phyloP scores from a whole-genome alignment of 1,140 invertebrate genomes.

The Ericerus pela region DNA sequence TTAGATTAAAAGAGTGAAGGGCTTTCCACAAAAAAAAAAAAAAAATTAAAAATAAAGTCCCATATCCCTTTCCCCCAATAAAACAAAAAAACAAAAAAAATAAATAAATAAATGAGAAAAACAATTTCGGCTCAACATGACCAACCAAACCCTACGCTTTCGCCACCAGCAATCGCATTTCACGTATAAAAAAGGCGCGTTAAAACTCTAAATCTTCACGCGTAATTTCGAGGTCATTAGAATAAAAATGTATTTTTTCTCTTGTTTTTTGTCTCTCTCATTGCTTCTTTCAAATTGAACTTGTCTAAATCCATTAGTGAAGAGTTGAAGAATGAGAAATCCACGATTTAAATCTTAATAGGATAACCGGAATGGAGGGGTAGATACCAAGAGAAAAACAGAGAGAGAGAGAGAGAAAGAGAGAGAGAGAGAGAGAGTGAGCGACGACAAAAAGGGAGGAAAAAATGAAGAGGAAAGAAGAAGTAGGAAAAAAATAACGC shows the following conservation, averaged over 20 bases:
- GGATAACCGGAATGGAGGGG: constrained; percentile 2
- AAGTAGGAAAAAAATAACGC: neutral
- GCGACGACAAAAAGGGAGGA: neutral
- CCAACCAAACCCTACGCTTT: too few relatives aligned
- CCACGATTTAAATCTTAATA: constrained; percentile 9
- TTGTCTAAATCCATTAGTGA: constrained; percentile 11
- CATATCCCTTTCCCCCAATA: neutral
- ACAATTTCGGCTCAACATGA: too few relatives aligned
- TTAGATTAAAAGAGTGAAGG: neutral
- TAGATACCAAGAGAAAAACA: neutral
- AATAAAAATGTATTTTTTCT: constrained; percentile 9
- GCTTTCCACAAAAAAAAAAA: neutral
- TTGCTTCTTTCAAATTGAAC: constrained; percentile 8
- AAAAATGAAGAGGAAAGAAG: neutral
- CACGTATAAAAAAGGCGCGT: neutral
- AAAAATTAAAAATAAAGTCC: neutral
- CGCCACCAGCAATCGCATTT: neutral
- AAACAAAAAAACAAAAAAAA: neutral
- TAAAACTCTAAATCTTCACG: neutral
- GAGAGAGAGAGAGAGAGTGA: neutral
- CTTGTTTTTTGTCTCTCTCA: too few relatives aligned
- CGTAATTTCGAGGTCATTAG: constrained; percentile 2
- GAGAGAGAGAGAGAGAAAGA: neutral
- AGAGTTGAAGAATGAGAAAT: constrained; percentile 1
- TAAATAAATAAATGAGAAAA: too few relatives aligned